phyloP scores from a whole-genome alignment of 2,113 vertebrate species.

The Sphyrna mokarran region DNA sequence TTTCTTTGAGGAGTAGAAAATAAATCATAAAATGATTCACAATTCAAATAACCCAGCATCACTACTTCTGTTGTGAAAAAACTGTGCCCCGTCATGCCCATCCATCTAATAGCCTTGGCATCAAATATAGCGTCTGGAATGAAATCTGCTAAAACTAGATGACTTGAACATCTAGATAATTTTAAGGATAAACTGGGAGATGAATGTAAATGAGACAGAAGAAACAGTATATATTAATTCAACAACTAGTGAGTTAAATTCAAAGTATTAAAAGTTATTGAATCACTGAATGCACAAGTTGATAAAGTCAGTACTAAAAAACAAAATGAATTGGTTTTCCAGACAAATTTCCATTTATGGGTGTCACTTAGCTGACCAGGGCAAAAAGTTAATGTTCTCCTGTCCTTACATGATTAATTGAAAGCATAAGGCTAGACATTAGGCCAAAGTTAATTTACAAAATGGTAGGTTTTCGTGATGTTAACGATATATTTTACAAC shows the following conservation, averaged over 20 bases:
- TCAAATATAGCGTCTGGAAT: not conserved
- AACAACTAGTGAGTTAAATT: not conserved
- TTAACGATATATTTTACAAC: not conserved
- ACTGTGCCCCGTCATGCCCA: not conserved
- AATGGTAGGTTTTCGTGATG: not conserved
- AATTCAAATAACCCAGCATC: not conserved
- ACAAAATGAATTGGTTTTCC: not conserved
- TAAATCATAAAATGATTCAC: not conserved
- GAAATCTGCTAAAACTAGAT: not conserved
- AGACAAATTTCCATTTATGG: not conserved
- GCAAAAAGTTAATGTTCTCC: not conserved
- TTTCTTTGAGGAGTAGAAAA: not conserved
- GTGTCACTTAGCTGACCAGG: not conserved
- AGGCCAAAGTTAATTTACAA: not conserved
- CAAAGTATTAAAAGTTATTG: not conserved
- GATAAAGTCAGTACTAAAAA: not conserved
- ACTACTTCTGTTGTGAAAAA: not conserved
- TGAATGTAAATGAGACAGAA: not conserved
- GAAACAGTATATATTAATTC: not conserved
- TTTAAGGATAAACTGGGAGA: not conserved
- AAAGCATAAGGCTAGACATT: not conserved
- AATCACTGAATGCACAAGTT: not conserved
- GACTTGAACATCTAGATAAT: not conserved
- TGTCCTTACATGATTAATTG: constrained; percentile 16
- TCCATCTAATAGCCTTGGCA: not conserved